Conservation (phyloP, 2,113 vertebrate species). For the Tragulus kanchil region DNA sequence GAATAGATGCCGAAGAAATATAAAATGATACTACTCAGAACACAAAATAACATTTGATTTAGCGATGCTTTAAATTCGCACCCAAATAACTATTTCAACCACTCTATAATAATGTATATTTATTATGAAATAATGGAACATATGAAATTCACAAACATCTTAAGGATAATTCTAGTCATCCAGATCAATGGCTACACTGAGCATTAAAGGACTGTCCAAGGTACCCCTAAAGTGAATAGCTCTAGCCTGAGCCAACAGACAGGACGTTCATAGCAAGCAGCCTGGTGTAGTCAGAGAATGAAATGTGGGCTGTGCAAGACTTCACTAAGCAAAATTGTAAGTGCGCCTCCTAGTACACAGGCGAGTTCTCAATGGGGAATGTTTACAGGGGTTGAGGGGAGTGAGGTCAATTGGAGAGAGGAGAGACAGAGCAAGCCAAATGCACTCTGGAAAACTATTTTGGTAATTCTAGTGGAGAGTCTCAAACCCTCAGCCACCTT, state of each 20-base stretch:
- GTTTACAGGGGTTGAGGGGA: background rate
- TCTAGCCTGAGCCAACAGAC: background rate
- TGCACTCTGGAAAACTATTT: background rate
- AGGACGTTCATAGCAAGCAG: background rate
- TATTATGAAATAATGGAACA: background rate
- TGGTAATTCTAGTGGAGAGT: background rate
- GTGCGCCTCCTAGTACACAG: background rate
- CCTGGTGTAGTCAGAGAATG: background rate
- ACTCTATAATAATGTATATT: background rate
- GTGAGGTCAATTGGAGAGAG: background rate
- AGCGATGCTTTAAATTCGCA: background rate
- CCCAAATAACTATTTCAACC: background rate
- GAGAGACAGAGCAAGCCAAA: background rate
- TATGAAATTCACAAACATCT: slow-evolving; percentile 5
- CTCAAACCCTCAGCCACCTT: background rate
- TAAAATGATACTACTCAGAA: background rate
- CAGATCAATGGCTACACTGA: background rate
- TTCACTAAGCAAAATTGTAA: background rate
- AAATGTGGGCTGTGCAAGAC: background rate
- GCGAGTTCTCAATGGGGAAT: background rate
- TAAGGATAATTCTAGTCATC: background rate
- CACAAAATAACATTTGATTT: background rate
- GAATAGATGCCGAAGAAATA: background rate
- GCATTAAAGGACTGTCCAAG: background rate
- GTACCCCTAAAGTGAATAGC: background rate